Base-by-base conservation (phyloP, 2,888 invertebrate species). In the Lysandra coridon region DNA sequence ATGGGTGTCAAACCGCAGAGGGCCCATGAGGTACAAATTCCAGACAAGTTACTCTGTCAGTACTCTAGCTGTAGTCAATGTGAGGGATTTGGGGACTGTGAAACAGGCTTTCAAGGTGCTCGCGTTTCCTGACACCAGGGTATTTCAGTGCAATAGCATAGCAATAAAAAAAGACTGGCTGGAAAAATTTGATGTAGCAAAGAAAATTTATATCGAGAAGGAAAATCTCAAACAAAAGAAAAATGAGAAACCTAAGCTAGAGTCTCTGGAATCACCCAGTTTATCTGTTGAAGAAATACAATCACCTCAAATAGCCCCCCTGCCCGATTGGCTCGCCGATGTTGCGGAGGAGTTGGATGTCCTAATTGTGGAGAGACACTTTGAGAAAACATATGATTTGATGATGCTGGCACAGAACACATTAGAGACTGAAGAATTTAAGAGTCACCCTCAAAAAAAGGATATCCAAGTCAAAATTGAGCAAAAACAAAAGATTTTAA, bases 301-400 rank as follows among this genome's bases (percentile, higher is more conserved):
- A 40, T 92, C 93, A 60, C 93, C 92, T 12, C 92, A 92, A 83
- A 85, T 91, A 64, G 83, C 89, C 49, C 88, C 90, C 4, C 82
- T 95, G 74, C 98, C 98, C 0, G 98, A 98, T 86, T 99, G 99
- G 99, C 91, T 99, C 79, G 91, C 96, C 80, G 98, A 99, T 90
- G 96, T 98, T 4, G 97, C 98, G 1, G 99, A 99, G 89, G 99
- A 99, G 90, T 94, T 99, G 79, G 99, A 99, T 94, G 98, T 99
- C 17, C 96, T 97, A 85, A 98, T 99, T 83, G 99, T 99, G 0
- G 98, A 99, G 91, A 96, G 99, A 84, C 98, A 99, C 90, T 99
- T 99, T 87, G 98, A 99, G 89, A 98, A 98, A 87, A 98, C 99
- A 1, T 97, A 98, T 83, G 96, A 96, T 82, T 93, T 98, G 17